Conservation (phyloP, 2,797 vertebrate genomes). For the Mionectes olivaceus region DNA sequence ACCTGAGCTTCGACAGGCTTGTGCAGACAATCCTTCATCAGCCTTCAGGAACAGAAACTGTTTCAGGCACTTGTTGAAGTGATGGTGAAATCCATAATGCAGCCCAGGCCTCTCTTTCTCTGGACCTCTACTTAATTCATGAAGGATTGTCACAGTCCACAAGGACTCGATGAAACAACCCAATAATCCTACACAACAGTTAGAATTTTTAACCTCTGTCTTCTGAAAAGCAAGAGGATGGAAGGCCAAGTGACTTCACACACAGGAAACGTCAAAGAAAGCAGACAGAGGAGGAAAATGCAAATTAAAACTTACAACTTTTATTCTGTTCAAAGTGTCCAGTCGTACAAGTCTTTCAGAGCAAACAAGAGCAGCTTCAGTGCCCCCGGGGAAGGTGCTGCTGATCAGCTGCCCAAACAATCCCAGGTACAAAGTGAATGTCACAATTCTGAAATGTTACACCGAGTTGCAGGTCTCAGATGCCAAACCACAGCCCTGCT, state of each 20-base stretch:
- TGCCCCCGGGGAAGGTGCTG: constrained; percentile 18
- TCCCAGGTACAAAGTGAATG: not conserved
- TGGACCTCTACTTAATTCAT: not conserved
- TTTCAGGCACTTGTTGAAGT: not conserved
- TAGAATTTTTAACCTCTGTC: not conserved
- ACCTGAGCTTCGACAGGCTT: not conserved
- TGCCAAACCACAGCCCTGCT: constrained; percentile 46
- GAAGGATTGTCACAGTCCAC: not conserved
- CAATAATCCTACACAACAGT: not conserved
- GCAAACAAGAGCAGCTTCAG: constrained; percentile 20
- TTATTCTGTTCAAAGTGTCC: constrained; percentile 57
- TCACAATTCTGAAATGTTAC: not conserved
- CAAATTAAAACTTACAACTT: constrained; percentile 38
- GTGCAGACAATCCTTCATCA: not conserved
- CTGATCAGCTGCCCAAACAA: constrained; percentile 27
- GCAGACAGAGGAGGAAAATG: not conserved
- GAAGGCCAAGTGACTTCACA: not conserved
- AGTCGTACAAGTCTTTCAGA: constrained; percentile 35
- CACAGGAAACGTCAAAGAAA: not conserved
- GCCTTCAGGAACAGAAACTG: not conserved
- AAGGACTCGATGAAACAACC: not conserved
- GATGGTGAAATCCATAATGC: accelerated
- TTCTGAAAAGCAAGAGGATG: not conserved
- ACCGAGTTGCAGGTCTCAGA: not conserved
- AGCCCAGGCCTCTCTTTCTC: not conserved